These are phyloP conservation scores for Tragelaphus imberbis DNA, from an alignment of 2,113 vertebrate species.

Conservation along the genomic window DNA sequence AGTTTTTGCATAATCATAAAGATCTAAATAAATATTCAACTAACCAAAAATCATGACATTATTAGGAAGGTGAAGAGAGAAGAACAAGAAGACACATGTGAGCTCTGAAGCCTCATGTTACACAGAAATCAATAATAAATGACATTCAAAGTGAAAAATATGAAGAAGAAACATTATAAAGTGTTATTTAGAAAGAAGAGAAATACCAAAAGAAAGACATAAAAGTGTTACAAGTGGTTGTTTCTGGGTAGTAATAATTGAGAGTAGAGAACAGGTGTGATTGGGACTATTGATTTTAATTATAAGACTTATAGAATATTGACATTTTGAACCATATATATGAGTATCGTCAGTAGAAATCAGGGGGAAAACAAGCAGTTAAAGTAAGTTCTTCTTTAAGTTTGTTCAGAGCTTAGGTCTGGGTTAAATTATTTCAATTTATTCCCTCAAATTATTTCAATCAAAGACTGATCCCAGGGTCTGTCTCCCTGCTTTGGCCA, in stretches of 20 bases:
- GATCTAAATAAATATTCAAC: background rate
- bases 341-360: background rate
- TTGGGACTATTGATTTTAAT: background rate
- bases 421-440: background rate
- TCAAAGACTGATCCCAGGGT: background rate
- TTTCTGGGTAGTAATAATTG: background rate
- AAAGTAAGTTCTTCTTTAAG: conserved; percentile 3
- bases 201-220: background rate
- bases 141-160: background rate
- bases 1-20: background rate
- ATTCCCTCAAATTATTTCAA: background rate
- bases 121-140: background rate
- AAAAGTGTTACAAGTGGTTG: background rate
- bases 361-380: background rate
- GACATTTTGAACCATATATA: background rate
- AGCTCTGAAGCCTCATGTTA: background rate
- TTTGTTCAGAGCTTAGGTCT: background rate
- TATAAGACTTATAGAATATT: background rate
- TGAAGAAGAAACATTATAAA: background rate
- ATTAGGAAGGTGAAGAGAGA: background rate
- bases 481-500: background rate
- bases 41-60: background rate
- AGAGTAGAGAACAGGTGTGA: background rate
- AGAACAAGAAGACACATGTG: background rate
- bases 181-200: background rate